Evolutionary conservation across 2,113 vertebrate species (phyloP).

Genomic region (Bufo gargarizans): DNA sequence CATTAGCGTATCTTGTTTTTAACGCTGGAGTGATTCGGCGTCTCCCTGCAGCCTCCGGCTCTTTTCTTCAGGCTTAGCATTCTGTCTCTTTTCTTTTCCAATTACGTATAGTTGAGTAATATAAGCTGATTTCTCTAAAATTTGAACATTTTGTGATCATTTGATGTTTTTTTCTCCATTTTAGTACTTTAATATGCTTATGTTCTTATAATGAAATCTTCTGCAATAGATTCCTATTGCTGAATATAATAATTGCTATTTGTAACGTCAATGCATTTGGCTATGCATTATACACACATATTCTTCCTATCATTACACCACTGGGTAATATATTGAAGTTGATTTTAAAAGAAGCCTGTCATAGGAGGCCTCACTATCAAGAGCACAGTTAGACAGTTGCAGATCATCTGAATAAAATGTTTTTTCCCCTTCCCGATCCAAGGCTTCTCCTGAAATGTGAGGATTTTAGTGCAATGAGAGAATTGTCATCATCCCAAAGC

Average conservation of each 20-base stretch:
- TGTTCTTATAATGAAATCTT: background rate
- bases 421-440: no score
- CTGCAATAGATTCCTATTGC: background rate
- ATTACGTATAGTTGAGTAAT: slow-evolving; percentile 5
- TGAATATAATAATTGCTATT: background rate
- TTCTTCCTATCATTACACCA: no score
- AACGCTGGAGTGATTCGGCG: background rate
- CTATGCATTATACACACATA: background rate
- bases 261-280: background rate
- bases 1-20: background rate
- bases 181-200: background rate
- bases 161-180: background rate
- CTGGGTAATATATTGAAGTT: no score
- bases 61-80: slow-evolving; percentile 13
- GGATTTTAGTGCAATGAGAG: no score
- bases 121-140: background rate
- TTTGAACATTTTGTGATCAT: background rate
- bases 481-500: no score
- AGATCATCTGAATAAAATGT: no score
- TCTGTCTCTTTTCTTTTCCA: background rate
- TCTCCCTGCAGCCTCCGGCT: background rate
- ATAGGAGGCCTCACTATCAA: no score
- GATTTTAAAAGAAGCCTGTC: no score
- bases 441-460: no score
- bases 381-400: no score